A percentile compares a stretch with the other conserved stretches of the same genome.
Conservation (phyloP, 2,888 invertebrate species). For the Netelia melanura region DNA sequence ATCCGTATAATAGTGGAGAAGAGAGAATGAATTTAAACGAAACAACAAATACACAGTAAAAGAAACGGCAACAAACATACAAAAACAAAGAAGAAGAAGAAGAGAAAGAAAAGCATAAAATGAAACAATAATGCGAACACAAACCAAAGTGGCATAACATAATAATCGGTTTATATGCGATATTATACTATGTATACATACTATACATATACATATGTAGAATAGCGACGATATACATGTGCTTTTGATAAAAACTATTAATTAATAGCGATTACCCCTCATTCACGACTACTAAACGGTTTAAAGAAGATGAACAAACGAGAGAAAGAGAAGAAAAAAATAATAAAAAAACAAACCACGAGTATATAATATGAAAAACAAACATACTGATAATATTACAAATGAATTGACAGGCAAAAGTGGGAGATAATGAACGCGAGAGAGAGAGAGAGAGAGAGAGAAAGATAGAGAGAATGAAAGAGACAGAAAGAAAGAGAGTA, state of each 20-base stretch:
- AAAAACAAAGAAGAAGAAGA: constrained; percentile 5
- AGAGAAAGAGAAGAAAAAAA: constrained; percentile 17
- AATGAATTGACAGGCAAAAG: constrained; percentile 52
- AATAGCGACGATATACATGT: constrained; percentile 82
- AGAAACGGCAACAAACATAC: constrained; percentile 4
- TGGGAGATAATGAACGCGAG: constrained; percentile 6
- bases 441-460: constrained; percentile 4
- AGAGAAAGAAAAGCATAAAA: constrained; percentile 58
- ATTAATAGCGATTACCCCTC: constrained; percentile 78
- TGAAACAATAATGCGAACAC: constrained; percentile 69
- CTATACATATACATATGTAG: constrained; percentile 80
- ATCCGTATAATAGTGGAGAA: constrained; percentile 35
- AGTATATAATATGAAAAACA: constrained; percentile 52
- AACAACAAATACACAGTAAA: constrained; percentile 8
- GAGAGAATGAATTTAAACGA: neutral
- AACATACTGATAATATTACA: constrained; percentile 45
- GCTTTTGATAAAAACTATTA: constrained; percentile 84
- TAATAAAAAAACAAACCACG: constrained; percentile 39
- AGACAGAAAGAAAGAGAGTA: constrained; percentile 20
- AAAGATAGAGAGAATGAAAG: neutral
- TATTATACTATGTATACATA: constrained; percentile 77
- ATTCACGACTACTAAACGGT: constrained; percentile 72
- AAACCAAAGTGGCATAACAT: constrained; percentile 71
- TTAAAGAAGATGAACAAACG: constrained; percentile 25
- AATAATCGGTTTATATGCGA: constrained; percentile 78